Evolutionary conservation across 2,797 vertebrate genomes (phyloP).

Genomic region (Yasuhikotakia modesta): DNA sequence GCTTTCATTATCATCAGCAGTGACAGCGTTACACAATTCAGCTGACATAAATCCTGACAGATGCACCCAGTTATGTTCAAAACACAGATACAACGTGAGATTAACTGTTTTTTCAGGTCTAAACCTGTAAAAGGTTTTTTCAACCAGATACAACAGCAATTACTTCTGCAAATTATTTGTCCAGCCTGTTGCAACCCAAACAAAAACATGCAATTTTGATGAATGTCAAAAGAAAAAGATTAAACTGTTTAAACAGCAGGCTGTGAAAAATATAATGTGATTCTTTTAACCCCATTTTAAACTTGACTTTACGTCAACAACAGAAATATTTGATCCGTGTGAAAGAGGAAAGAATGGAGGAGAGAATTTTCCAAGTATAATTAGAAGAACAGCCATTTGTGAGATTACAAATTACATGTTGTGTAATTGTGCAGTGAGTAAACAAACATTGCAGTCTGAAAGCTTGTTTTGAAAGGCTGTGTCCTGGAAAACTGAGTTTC

Average conservation of each 20-base stretch:
- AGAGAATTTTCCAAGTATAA: slow-evolving; percentile 45
- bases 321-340: slow-evolving; percentile 2
- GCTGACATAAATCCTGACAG: slow-evolving; percentile 16
- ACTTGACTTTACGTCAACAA: background rate
- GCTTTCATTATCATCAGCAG: slow-evolving; percentile 29
- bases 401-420: slow-evolving; percentile 9
- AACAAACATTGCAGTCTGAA: background rate
- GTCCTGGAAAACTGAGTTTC: background rate
- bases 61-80: slow-evolving; percentile 9
- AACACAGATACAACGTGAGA: slow-evolving; percentile 7
- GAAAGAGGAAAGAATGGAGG: background rate
- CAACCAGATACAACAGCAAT: background rate
- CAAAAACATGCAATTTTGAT: background rate
- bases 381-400: slow-evolving; percentile 27
- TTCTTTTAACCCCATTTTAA: background rate
- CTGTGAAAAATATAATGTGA: background rate
- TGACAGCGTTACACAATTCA: background rate
- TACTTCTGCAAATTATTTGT: background rate
- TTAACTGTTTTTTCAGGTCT: background rate
- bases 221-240: too few relatives aligned
- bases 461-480: background rate
- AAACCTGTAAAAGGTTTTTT: background rate
- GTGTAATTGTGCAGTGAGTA: background rate
- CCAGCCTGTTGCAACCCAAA: background rate
- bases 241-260: background rate